phyloP scores from a whole-genome alignment of 2,113 vertebrate genomes.

The Mesitornis unicolor region DNA sequence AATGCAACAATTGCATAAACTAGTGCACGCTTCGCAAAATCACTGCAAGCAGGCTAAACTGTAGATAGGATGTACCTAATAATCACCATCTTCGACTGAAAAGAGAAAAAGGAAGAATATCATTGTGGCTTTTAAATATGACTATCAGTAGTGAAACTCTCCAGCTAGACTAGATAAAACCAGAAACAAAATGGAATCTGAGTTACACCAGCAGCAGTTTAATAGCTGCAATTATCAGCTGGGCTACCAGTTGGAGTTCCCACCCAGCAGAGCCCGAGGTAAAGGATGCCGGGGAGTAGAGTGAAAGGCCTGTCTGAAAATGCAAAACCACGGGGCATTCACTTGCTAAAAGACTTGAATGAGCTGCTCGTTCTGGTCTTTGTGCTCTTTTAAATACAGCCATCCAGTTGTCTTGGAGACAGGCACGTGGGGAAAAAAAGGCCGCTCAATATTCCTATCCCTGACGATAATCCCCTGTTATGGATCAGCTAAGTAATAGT shows the following conservation, averaged over 20 bases:
- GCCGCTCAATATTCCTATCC: background rate
- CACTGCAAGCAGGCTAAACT: slow-evolving; percentile 41
- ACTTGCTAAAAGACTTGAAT: slow-evolving; percentile 83
- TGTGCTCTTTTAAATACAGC: slow-evolving; percentile 77
- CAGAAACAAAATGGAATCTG: slow-evolving; percentile 80
- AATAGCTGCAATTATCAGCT: slow-evolving; percentile 77
- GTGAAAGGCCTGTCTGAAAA: slow-evolving; percentile 78
- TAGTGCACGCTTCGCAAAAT: slow-evolving; percentile 16
- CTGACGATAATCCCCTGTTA: background rate
- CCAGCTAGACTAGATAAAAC: slow-evolving; percentile 77
- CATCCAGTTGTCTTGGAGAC: slow-evolving; percentile 77
- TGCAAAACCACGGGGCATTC: slow-evolving; percentile 77
- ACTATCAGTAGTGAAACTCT: slow-evolving; percentile 79
- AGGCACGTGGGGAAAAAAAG: slow-evolving; percentile 32
- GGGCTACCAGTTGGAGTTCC: slow-evolving; percentile 72
- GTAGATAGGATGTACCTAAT: slow-evolving; percentile 75
- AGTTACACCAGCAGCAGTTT: slow-evolving; percentile 76
- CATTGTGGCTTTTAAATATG: slow-evolving; percentile 72
- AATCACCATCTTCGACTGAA: slow-evolving; percentile 68
- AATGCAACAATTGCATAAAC: too few species aligned
- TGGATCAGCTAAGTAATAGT: slow-evolving; percentile 21
- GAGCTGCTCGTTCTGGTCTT: slow-evolving; percentile 75
- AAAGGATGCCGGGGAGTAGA: slow-evolving; percentile 66
- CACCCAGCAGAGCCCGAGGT: slow-evolving; percentile 72
- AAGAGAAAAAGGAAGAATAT: slow-evolving; percentile 12